Evolutionary conservation across 2,888 invertebrate species (phyloP).

Genomic region (Gari tellinella): DNA sequence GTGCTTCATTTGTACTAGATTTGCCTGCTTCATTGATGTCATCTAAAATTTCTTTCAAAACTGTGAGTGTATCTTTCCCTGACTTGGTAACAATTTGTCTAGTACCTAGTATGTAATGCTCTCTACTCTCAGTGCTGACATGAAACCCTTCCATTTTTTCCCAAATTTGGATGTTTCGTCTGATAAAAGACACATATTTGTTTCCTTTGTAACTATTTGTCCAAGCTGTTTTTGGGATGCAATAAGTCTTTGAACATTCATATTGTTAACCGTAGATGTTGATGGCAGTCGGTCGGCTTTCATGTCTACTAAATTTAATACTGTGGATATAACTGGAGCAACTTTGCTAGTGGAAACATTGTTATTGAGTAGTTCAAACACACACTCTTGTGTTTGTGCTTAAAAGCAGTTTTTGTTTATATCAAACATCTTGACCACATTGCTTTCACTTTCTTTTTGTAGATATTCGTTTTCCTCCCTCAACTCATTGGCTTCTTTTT

Average conservation of each 20-base stretch:
- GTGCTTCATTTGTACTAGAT: slow-evolving; percentile 2
- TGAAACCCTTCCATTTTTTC: slow-evolving; percentile 10
- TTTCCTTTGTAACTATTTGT: slow-evolving; percentile 21
- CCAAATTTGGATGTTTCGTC: slow-evolving; percentile 34
- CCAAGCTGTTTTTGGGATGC: slow-evolving; percentile 25
- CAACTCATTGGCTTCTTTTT: slow-evolving; percentile 12
- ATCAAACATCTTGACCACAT: slow-evolving; percentile 11
- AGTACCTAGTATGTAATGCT: background rate
- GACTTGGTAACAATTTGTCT: slow-evolving; percentile 26
- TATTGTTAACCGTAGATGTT: slow-evolving; percentile 35
- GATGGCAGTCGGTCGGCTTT: slow-evolving; percentile 29
- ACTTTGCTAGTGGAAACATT: slow-evolving; percentile 26
- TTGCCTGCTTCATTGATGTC: slow-evolving; percentile 6
- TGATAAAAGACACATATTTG: slow-evolving; percentile 23
- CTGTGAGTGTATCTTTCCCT: slow-evolving; percentile 25
- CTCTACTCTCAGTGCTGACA: slow-evolving; percentile 4
- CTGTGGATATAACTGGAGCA: slow-evolving; percentile 13
- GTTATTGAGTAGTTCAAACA: slow-evolving; percentile 13
- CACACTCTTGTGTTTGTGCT: slow-evolving; percentile 24
- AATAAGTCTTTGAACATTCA: slow-evolving; percentile 30
- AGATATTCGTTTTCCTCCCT: slow-evolving; percentile 12
- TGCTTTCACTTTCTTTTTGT: slow-evolving; percentile 19
- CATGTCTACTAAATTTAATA: slow-evolving; percentile 26
- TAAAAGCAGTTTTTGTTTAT: slow-evolving; percentile 15
- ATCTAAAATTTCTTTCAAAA: slow-evolving; percentile 14